Evolutionary conservation across 1,140 invertebrate species (phyloP).

Genomic region (Aethina tumida): DNA sequence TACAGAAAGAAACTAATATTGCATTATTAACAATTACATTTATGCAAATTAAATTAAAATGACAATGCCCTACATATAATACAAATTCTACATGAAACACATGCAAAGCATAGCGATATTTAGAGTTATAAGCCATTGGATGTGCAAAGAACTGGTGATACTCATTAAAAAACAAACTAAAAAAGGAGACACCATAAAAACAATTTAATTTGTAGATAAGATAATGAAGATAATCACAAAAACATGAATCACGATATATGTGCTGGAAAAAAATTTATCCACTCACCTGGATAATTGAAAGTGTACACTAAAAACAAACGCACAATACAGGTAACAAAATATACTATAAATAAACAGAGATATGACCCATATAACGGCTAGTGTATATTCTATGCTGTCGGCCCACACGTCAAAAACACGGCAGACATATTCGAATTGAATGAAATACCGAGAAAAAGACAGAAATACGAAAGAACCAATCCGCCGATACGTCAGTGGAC

Average conservation of each 20-base stretch:
- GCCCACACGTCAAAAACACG: slow-evolving; percentile 27
- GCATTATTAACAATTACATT: too few species aligned
- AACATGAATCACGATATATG: neutral
- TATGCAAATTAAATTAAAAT: too few species aligned
- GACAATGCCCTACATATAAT: too few species aligned
- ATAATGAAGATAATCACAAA: slow-evolving; percentile 2
- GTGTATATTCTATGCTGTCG: slow-evolving; percentile 18
- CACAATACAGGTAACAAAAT: neutral
- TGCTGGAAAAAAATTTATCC: neutral
- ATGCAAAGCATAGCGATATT: too few species aligned
- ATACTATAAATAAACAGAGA: slow-evolving; percentile 10
- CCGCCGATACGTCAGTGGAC: too few species aligned
- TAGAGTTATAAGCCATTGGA: too few species aligned
- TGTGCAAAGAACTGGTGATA: too few species aligned
- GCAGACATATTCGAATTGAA: slow-evolving; percentile 25
- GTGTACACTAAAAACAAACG: too few species aligned
- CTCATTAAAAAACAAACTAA: neutral
- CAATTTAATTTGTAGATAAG: slow-evolving; percentile 7
- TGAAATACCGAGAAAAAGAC: slow-evolving; percentile 14
- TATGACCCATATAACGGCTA: slow-evolving; percentile 21
- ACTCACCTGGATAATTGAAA: too few species aligned
- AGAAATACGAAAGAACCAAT: too few species aligned
- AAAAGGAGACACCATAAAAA: slow-evolving; percentile 3
- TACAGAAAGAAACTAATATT: too few species aligned
- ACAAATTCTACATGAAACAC: too few species aligned